These are phyloP conservation scores for Actinernus sp. DNA, from an alignment of 92 coral and sea anemone species.

Conservation along the genomic window DNA sequence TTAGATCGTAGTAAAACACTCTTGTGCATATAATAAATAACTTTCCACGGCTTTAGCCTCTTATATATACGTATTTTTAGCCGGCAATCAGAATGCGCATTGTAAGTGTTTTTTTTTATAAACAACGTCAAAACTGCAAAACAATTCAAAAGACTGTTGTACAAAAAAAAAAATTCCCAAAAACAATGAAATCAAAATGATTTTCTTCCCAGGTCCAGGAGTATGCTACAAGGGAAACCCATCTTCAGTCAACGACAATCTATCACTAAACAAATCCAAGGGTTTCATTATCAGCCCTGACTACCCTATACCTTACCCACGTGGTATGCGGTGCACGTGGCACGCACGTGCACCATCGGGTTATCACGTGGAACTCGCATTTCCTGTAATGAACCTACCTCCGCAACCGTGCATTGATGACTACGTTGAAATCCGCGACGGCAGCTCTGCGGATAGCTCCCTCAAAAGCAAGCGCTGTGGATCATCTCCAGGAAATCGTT, in stretches of 20 bases:
- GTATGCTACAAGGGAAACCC: constrained; percentile 10
- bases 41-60: too few relatives aligned
- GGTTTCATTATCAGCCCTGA: constrained; percentile 31
- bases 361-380: constrained; percentile 24
- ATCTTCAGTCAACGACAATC: background rate
- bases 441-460: constrained; percentile 3
- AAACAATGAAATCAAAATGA: background rate
- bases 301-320: constrained; percentile 10
- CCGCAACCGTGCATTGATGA: background rate
- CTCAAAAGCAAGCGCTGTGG: constrained; percentile 9
- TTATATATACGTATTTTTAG: too few relatives aligned
- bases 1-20: too few relatives aligned
- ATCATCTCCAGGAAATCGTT: background rate
- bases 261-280: constrained; percentile 7
- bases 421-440: constrained; percentile 41
- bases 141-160: too few relatives aligned
- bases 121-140: too few relatives aligned
- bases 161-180: background rate
- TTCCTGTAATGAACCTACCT: constrained; percentile 9
- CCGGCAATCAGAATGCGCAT: too few relatives aligned
- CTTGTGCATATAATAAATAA: too few relatives aligned
- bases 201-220: constrained; percentile 22
- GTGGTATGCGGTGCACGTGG: constrained; percentile 43
- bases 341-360: constrained; percentile 28
- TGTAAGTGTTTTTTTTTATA: too few relatives aligned